These are phyloP conservation scores for Tribolium castaneum DNA, from an alignment of 1,140 invertebrate genomes.

Conservation along the genomic window DNA sequence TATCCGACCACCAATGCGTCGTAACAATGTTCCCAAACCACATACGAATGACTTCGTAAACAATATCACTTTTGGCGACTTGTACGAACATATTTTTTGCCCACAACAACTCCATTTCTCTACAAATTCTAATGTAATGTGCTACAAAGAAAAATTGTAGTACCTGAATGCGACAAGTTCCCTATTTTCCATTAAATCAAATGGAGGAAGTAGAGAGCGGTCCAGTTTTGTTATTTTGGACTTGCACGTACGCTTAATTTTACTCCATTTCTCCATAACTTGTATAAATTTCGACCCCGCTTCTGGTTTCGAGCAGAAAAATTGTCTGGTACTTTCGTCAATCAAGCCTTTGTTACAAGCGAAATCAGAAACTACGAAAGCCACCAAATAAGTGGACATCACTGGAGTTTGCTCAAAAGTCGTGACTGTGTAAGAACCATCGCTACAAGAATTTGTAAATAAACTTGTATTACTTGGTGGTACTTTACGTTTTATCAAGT, in stretches of 20 bases:
- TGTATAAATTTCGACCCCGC: slow-evolving; percentile 65
- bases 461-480: background rate
- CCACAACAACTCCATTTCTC: slow-evolving; percentile 70
- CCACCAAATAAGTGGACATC: slow-evolving; percentile 84
- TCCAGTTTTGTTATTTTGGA: slow-evolving; percentile 63
- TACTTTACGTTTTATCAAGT: background rate
- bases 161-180: slow-evolving; percentile 85
- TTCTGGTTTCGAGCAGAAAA: slow-evolving; percentile 73
- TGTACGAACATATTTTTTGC: slow-evolving; percentile 64
- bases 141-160: background rate
- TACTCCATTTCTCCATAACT: slow-evolving; percentile 64
- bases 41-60: slow-evolving; percentile 73
- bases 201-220: slow-evolving; percentile 77
- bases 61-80: slow-evolving; percentile 66
- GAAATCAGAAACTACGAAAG: slow-evolving; percentile 70
- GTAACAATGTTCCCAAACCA: slow-evolving; percentile 79
- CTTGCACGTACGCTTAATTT: slow-evolving; percentile 62
- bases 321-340: slow-evolving; percentile 62
- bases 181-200: slow-evolving; percentile 93
- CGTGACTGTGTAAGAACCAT: background rate
- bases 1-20: slow-evolving; percentile 65
- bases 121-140: slow-evolving; percentile 52
- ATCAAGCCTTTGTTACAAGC: slow-evolving; percentile 52
- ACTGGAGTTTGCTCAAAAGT: slow-evolving; percentile 68
- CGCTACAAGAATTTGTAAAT: background rate